Base-by-base conservation (phyloP, 1,140 invertebrate genomes). In the Spodoptera litura region DNA sequence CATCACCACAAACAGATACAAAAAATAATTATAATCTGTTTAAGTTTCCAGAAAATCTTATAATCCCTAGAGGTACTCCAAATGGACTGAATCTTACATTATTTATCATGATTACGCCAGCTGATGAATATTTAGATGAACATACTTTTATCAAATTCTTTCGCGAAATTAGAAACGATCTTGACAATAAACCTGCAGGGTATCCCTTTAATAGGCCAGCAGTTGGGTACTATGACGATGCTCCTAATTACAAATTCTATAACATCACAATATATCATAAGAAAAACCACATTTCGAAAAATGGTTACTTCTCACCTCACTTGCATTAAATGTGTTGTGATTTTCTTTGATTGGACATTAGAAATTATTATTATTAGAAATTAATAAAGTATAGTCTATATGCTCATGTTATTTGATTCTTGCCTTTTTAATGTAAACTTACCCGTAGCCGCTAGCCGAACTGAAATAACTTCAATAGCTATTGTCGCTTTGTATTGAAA, bases 161-260 rank as follows among this genome's bases (percentile, higher is more conserved):
- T 56, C 78, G 70, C 83, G 72, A 79, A 78, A 27, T 77, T 9
- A 84, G 75, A 59, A 78, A 87, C 75, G 78, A 82, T 78, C 64
- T 86, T 20, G 83, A 89, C 72, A 79, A 68, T 4, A 88, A 88
- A 61, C 89, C 92, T 10, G 71, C 93, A 78, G 93, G 92, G 27
- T 94, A 93, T 80, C 93, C 93, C 31, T 94, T 94, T 56, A 86
- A 94, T 76, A 89, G 88, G 78, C 79, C 78, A 76, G 82, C 82
- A 13, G 55, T 53, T 56, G 56, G 81, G 66, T 84, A 78, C 61
- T 84, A 89, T 72, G 58, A 81, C 13, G 66, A 70, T 44, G 81
- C 81, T 9, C 81, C 64, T 71, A 94, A 93, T 83, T 94, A 89
- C 76, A 87, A 85, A 66, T 93, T 94, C 84, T 93, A 86, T 79